These are phyloP conservation scores for Acrocera orbiculus DNA, from an alignment of 2,888 invertebrate genomes.

Conservation along the genomic window DNA sequence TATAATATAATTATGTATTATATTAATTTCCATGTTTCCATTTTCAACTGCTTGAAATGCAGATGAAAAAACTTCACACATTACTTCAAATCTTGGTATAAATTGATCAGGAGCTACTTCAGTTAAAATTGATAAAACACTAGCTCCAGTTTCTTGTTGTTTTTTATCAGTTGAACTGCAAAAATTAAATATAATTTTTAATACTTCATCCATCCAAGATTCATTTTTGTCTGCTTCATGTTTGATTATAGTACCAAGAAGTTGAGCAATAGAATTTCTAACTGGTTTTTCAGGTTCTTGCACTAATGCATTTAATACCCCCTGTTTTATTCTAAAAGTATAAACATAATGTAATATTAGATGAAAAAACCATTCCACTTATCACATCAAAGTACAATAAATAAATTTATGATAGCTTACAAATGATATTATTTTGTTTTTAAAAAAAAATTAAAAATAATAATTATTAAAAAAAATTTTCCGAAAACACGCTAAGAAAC, in stretches of 20 bases:
- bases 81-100: slow-evolving; percentile 42
- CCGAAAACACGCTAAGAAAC: too few relatives aligned
- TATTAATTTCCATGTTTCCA: slow-evolving; percentile 24
- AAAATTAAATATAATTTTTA: slow-evolving; percentile 25
- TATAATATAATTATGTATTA: slow-evolving; percentile 29
- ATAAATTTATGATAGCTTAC: too few relatives aligned
- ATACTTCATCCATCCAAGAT: slow-evolving; percentile 24
- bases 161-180: slow-evolving; percentile 23
- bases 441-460: too few relatives aligned
- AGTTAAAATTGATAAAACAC: slow-evolving; percentile 47
- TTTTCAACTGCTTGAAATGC: slow-evolving; percentile 23
- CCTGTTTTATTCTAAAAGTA: slow-evolving; percentile 37
- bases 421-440: too few relatives aligned
- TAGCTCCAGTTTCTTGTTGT: slow-evolving; percentile 27
- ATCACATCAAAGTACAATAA: too few relatives aligned
- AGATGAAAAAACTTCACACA: slow-evolving; percentile 33
- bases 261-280: slow-evolving; percentile 49
- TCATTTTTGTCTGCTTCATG: slow-evolving; percentile 44
- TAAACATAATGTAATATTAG: background rate
- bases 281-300: slow-evolving; percentile 46
- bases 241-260: slow-evolving; percentile 52
- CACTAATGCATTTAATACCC: slow-evolving; percentile 41
- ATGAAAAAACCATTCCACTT: too few relatives aligned
- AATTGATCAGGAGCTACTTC: slow-evolving; percentile 52
- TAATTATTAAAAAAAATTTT: too few relatives aligned